Evolutionary conservation across 2,888 invertebrate species (phyloP), one percentile per base, ranked within the genome.

Genomic region (Beris chalybata): DNA sequence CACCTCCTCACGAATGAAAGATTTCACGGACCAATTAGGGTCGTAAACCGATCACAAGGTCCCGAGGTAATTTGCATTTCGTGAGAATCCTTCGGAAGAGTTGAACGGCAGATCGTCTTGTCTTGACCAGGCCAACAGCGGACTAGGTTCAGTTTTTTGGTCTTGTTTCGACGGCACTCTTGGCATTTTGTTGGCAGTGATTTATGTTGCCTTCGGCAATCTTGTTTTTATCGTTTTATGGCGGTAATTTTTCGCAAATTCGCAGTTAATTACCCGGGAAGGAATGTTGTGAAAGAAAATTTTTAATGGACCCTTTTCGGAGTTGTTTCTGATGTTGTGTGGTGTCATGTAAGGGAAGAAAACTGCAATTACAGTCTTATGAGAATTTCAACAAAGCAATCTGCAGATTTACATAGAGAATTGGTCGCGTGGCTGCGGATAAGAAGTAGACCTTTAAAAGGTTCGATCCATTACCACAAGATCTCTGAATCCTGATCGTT

Each of bases 61-160:
- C 15, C 55, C 15, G 13, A 47, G 59, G 30, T 61, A 59, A 66
- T 66, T 59, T 66, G 61, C 66, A 66, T 66, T 66, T 66, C 66
- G 15, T 44, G 53, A 43, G 59, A 66, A 66, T 59, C 61, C 53
- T 53, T 66, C 44, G 44, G 45, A 48, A 66, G 61, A 45, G 54
- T 52, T 53, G 59, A 22, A 15, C 45, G 52, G 9, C 52, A 38
- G 7, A 9, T 22, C 22, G 22, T 22, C 22, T 22, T 22, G 22
- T 22, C n/a, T 50, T 3, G 38, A 38, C 38, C 13, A n/a, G 13
- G 38, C 9, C 13, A 15, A 52, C 2, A 38, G 2, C 52, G 52
- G 38, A 12, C 38, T n/a, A 43, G 32, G 1, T 22, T 22, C 22
- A 22, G 22, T 22, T 22, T n/a, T 22, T 22, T 22, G 22, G 22